Conservation (phyloP, 23 tunicate genomes). For the Halocynthia aurantium region DNA sequence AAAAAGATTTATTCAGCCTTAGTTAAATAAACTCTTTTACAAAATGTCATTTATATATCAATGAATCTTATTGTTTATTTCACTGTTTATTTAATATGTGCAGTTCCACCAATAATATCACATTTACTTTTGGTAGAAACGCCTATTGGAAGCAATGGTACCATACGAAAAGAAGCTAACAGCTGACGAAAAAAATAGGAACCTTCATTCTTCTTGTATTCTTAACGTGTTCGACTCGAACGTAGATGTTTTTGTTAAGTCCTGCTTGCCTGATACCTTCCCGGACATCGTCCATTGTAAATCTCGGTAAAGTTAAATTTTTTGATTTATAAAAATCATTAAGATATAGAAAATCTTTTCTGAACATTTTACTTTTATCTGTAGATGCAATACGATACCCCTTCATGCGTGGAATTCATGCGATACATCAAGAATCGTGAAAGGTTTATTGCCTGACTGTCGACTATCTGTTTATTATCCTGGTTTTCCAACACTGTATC, state of each 20-base stretch:
- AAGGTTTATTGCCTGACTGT: slow-evolving; percentile 76
- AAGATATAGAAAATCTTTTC: not conserved
- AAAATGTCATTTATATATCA: no score
- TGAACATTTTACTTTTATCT: slow-evolving; percentile 3
- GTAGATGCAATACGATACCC: slow-evolving; percentile 43
- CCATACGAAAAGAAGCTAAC: slow-evolving; percentile 43
- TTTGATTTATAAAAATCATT: not conserved
- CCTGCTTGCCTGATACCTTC: slow-evolving; percentile 42
- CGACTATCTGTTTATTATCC: slow-evolving; percentile 68
- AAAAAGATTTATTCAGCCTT: no score
- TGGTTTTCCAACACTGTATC: slow-evolving; percentile 88
- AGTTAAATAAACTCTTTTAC: no score
- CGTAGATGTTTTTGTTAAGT: slow-evolving; percentile 41
- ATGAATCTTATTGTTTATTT: no score
- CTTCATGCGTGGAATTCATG: slow-evolving; percentile 35
- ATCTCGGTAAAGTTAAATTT: slow-evolving; percentile 31
- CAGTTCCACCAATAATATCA: no score
- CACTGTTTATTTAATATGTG: no score
- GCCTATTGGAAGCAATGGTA: slow-evolving; percentile 78
- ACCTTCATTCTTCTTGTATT: slow-evolving; percentile 66
- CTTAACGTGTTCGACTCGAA: slow-evolving; percentile 53
- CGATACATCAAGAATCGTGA: slow-evolving; percentile 19
- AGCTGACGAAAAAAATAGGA: slow-evolving; percentile 48
- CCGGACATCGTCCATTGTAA: slow-evolving; percentile 44
- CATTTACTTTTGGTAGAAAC: slow-evolving; percentile 23